Evolutionary conservation across 2,797 vertebrate species (phyloP).

Genomic region (Girardinus metallicus): DNA sequence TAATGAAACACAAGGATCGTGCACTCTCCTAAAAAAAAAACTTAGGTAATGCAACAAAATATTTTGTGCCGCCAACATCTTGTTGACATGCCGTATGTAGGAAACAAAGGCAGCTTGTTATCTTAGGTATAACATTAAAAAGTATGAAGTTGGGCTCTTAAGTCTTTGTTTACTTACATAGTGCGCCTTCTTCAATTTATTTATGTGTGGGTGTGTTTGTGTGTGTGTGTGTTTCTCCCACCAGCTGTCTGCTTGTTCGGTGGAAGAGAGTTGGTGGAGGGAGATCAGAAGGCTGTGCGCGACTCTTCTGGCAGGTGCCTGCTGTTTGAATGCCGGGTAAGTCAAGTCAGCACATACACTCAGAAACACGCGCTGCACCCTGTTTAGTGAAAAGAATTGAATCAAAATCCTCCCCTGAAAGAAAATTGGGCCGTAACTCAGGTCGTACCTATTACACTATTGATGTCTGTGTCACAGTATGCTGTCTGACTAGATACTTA

Average conservation of each 20-base stretch:
- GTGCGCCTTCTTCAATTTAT: neutral
- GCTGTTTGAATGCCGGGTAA: conserved; percentile 93
- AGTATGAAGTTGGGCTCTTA: conserved; percentile 15
- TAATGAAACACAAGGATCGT: conserved; percentile 63
- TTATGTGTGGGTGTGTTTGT: conserved; percentile 30
- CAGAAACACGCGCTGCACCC: conserved; percentile 6
- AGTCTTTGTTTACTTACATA: conserved; percentile 26
- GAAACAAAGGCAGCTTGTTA: neutral
- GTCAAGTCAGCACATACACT: conserved; percentile 48
- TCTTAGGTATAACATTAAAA: neutral
- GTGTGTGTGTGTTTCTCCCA: conserved; percentile 35
- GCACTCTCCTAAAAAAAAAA: conserved; percentile 17
- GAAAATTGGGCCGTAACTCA: conserved; percentile 20
- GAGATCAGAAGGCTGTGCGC: conserved; percentile 88
- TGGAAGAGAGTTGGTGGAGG: conserved; percentile 89
- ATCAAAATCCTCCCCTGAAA: conserved; percentile 26
- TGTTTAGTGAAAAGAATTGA: conserved; percentile 21
- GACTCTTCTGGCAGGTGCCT: conserved; percentile 89
- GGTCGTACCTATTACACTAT: conserved; percentile 23
- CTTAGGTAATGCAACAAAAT: neutral
- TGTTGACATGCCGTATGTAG: neutral
- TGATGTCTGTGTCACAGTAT: conserved; percentile 17
- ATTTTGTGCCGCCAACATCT: neutral
- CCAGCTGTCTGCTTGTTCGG: conserved; percentile 90
- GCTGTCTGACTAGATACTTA: conserved; percentile 42